These are phyloP conservation scores for Trachurus trachurus DNA, from an alignment of 2,797 vertebrate species.

Conservation along the genomic window DNA sequence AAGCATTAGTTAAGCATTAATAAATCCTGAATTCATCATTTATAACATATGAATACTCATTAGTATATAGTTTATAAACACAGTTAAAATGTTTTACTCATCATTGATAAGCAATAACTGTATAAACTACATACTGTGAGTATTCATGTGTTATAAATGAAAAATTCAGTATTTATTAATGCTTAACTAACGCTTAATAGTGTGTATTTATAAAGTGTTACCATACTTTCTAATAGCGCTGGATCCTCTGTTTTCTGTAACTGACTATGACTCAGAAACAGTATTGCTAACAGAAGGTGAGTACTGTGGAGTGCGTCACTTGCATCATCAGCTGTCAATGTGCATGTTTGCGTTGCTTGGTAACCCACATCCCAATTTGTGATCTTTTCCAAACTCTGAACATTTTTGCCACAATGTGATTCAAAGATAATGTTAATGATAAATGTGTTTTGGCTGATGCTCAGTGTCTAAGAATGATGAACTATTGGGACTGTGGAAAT, in stretches of 20 bases:
- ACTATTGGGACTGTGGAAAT: background rate
- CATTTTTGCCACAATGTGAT: constrained; percentile 30
- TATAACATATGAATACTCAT: no score
- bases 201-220: no score
- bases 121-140: no score
- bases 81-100: no score
- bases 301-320: constrained; percentile 29
- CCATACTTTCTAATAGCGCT: constrained; percentile 14
- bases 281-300: constrained; percentile 46
- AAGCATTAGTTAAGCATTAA: no score
- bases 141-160: no score
- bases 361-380: constrained; percentile 42
- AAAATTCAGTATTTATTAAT: no score
- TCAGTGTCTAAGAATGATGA: background rate
- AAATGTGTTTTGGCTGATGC: constrained; percentile 4
- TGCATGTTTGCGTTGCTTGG: constrained; percentile 51
- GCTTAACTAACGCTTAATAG: no score
- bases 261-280: constrained; percentile 30
- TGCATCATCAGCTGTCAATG: constrained; percentile 43
- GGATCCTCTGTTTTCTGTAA: constrained; percentile 1
- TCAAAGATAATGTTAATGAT: background rate
- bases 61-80: no score
- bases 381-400: constrained; percentile 37
- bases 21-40: no score
- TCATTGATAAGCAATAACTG: no score